These are phyloP conservation scores for Ophion slaviceki DNA, from an alignment of 2,888 invertebrate species.

Conservation along the genomic window DNA sequence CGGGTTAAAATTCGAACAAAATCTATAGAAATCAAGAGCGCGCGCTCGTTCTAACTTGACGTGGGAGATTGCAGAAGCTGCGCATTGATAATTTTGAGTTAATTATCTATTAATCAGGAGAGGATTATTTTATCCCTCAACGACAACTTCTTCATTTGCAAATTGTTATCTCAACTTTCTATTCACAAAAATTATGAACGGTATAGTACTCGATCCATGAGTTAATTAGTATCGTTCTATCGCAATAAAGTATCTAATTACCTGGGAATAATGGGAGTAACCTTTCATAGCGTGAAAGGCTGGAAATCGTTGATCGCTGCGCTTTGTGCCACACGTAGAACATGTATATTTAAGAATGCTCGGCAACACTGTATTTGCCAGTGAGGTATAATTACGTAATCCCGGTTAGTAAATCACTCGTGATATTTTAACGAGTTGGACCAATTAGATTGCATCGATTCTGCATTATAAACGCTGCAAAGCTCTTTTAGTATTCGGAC, in stretches of 20 bases:
- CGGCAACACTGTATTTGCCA: neutral
- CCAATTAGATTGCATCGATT: conserved; percentile 1
- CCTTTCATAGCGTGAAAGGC: conserved; percentile 43
- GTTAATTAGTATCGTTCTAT: neutral
- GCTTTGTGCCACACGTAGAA: neutral
- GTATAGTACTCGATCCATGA: neutral
- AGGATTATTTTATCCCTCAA: neutral
- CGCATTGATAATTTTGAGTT: neutral
- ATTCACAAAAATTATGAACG: neutral
- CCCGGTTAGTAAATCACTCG: conserved; percentile 19
- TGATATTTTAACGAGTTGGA: conserved; percentile 1
- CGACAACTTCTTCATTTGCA: neutral
- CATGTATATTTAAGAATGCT: neutral
- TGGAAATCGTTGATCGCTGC: conserved; percentile 1
- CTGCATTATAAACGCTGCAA: neutral
- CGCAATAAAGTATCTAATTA: neutral
- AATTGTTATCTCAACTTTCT: neutral
- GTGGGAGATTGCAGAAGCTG: too few relatives aligned
- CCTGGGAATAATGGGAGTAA: conserved; percentile 27
- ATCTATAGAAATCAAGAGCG: too few relatives aligned
- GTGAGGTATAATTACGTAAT: conserved; percentile 2
- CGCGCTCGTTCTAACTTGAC: too few relatives aligned
- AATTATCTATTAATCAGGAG: neutral
- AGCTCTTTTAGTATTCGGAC: neutral
- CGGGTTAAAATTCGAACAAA: too few relatives aligned